These are phyloP conservation scores for Triplophysa dalaica DNA, from an alignment of 2,113 vertebrate species.

Conservation along the genomic window DNA sequence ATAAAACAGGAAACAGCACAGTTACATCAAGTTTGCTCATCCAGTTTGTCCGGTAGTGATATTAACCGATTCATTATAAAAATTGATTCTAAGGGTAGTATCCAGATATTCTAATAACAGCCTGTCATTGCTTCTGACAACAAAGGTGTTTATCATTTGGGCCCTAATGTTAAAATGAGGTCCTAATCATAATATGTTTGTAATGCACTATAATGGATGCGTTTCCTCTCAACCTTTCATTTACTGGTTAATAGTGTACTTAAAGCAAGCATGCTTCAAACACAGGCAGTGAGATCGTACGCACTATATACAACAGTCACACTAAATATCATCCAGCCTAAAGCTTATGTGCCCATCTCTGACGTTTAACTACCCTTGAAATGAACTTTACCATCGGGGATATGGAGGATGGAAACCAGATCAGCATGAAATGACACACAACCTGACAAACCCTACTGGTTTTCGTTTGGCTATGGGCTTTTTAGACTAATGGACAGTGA, in stretches of 20 bases:
- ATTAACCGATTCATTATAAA: not conserved
- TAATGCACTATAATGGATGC: not conserved
- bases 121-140: not conserved
- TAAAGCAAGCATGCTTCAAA: not conserved
- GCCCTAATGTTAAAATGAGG: not conserved
- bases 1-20: slow-evolving; percentile 31
- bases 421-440: slow-evolving; percentile 60
- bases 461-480: slow-evolving; percentile 21
- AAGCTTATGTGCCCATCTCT: slow-evolving; percentile 43
- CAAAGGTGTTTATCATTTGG: not conserved
- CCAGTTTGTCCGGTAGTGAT: not conserved
- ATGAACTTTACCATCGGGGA: slow-evolving; percentile 45
- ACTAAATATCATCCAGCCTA: slow-evolving; percentile 15
- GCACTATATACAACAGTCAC: not conserved
- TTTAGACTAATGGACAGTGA: slow-evolving; percentile 24
- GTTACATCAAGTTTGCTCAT: not conserved
- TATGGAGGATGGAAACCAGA: slow-evolving; percentile 32
- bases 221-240: not conserved
- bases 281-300: not conserved
- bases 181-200: not conserved
- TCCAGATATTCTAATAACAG: too few species aligned
- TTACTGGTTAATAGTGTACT: not conserved
- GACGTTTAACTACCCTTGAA: slow-evolving; percentile 54
- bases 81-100: too few species aligned
- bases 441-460: slow-evolving; percentile 18